Base-by-base conservation (phyloP, 2,888 invertebrate species). In the Brenthis ino region DNA sequence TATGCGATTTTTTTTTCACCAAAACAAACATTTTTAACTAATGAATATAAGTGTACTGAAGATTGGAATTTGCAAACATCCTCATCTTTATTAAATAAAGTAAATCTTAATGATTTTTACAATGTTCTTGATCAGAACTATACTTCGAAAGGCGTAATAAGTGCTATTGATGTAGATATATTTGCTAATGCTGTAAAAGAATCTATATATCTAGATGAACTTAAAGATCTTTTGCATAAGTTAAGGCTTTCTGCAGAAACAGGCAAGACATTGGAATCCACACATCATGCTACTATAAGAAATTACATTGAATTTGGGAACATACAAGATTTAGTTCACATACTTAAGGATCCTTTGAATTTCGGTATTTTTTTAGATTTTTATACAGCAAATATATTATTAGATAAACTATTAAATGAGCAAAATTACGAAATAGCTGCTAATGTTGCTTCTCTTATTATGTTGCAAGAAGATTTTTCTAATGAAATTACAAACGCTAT, bases 361-460 rank as follows among this genome's bases (percentile, higher is more conserved):
- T 99, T 96, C 92, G 99, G 99, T 1, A 87, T 99, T 48, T 99
- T 99, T 82, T 94, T 98, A n/a, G 98, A 99, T 87, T 87, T 95
- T 71, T 96, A 95, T 76, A 93, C 95, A 47, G 95, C 95, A 11
- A 98, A 97, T 85, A 91, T 98, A 64, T 86, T 98, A 51, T 93
- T 99, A 89, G 96, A 99, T 82, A 93, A 94, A 67, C 95, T 97
- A 78, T 87, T 99, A 67, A 95, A 95, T 79, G 88, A 93, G 48
- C 89, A 95, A 67, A 94, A 97, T 80, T 96, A 91, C 82, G 91
- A 92, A 55, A 92, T 94, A 69, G 99, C 98, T 16, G 96, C 97
- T 0, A 94, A 95, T 84, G 92, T 98, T 16, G 97, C 97, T 0
- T 94, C 94, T 67, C 91, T 97, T 69, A 87, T 97, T 69, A 98